Evolutionary conservation across 1,140 invertebrate species (phyloP).

Genomic region (Caenorhabditis tropicalis): DNA sequence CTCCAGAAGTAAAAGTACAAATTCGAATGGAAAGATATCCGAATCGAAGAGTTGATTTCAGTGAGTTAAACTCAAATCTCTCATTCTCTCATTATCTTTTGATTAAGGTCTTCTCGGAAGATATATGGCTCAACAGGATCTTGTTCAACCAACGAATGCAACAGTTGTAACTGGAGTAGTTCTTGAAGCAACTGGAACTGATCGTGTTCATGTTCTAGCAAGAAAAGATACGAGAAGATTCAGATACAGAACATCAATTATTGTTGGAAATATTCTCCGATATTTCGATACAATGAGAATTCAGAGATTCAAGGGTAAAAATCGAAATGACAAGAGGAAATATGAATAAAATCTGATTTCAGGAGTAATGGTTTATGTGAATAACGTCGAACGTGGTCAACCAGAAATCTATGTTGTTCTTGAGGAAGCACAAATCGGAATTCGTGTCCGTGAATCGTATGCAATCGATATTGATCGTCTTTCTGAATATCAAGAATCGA

Average conservation of each 20-base stretch:
- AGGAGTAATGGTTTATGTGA: slow-evolving; percentile 71
- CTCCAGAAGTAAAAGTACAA: slow-evolving; percentile 71
- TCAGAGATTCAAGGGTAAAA: slow-evolving; percentile 67
- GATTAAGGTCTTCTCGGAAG: slow-evolving; percentile 67
- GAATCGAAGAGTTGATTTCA: slow-evolving; percentile 69
- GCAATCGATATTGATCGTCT: slow-evolving; percentile 71
- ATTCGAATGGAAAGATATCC: slow-evolving; percentile 70
- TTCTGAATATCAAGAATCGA: slow-evolving; percentile 69
- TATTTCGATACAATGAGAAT: slow-evolving; percentile 71
- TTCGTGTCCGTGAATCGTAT: slow-evolving; percentile 69
- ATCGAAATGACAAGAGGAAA: neutral
- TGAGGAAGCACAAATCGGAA: slow-evolving; percentile 71
- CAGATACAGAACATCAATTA: slow-evolving; percentile 69
- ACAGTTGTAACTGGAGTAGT: slow-evolving; percentile 72
- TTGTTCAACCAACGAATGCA: slow-evolving; percentile 71
- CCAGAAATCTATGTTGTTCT: slow-evolving; percentile 71
- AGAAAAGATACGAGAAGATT: slow-evolving; percentile 70
- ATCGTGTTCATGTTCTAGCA: slow-evolving; percentile 69
- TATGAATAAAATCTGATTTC: neutral
- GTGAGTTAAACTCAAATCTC: slow-evolving; percentile 32
- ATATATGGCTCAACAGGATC: slow-evolving; percentile 68
- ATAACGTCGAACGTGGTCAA: slow-evolving; percentile 71
- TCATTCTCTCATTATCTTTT: neutral
- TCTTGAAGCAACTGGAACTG: slow-evolving; percentile 71
- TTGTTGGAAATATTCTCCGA: slow-evolving; percentile 71